phyloP scores from a whole-genome alignment of 1,140 invertebrate genomes.

The Berghia stephanieae region DNA sequence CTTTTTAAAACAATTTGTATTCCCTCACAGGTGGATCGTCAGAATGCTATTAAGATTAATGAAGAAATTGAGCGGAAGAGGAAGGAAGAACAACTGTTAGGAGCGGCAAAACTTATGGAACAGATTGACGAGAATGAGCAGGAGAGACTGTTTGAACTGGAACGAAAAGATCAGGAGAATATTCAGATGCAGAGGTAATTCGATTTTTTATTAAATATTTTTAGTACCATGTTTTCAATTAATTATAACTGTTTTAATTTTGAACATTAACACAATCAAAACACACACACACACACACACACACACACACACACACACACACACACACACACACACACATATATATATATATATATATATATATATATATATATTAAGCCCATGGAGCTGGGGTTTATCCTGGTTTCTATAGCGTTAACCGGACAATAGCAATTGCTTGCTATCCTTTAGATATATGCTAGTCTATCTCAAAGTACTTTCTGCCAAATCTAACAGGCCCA shows the following conservation, averaged over 20 bases:
- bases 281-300: background rate
- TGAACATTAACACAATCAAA: too few relatives aligned
- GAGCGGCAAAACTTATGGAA: slow-evolving; percentile 63
- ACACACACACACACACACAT: too few relatives aligned
- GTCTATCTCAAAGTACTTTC: too few relatives aligned
- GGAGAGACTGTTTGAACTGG: slow-evolving; percentile 61
- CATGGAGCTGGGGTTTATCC: too few relatives aligned
- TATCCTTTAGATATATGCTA: too few relatives aligned
- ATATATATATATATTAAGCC: too few relatives aligned
- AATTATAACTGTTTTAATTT: background rate
- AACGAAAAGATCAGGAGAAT: slow-evolving; percentile 67
- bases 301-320: background rate
- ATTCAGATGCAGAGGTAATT: slow-evolving; percentile 60
- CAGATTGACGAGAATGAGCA: slow-evolving; percentile 67
- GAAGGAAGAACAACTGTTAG: slow-evolving; percentile 61
- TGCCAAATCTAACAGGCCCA: too few relatives aligned
- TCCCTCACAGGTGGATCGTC: slow-evolving; percentile 52
- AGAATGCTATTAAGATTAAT: slow-evolving; percentile 64
- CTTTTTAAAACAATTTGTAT: too few relatives aligned
- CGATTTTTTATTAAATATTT: too few relatives aligned
- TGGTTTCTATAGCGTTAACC: too few relatives aligned
- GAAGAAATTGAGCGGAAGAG: slow-evolving; percentile 65
- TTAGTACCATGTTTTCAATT: too few relatives aligned
- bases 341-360: background rate
- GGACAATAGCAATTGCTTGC: too few relatives aligned